These are phyloP conservation scores for Hycleus cichorii DNA, from an alignment of 1,140 invertebrate species.

Conservation along the genomic window DNA sequence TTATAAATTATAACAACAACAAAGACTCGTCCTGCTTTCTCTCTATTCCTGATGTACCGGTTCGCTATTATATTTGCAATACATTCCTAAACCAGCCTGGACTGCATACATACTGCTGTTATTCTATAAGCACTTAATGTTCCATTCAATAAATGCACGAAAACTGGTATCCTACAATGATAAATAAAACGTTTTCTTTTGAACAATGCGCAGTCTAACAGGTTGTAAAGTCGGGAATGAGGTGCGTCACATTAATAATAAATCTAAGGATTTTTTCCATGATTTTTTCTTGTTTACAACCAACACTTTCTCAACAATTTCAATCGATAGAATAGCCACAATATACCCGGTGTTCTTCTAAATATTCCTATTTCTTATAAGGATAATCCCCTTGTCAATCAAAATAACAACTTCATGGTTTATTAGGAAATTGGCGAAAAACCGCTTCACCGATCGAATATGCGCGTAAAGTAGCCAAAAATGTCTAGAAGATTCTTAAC, in stretches of 20 bases:
- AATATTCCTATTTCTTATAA: no score
- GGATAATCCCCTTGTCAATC: no score
- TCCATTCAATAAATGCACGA: conserved; percentile 31
- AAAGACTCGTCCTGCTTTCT: conserved; percentile 15
- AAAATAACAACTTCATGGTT: no score
- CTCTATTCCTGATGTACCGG: conserved; percentile 22
- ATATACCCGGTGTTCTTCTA: no score
- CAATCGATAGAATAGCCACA: no score
- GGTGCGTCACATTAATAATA: background rate
- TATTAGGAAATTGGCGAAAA: no score
- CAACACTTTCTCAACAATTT: no score
- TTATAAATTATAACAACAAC: conserved; percentile 18
- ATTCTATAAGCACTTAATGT: conserved; percentile 27
- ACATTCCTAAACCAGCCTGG: conserved; percentile 14
- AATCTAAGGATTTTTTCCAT: no score
- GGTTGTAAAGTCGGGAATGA: conserved; percentile 7
- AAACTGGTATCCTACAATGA: conserved; percentile 21
- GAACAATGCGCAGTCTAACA: conserved; percentile 12
- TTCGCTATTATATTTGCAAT: conserved; percentile 10
- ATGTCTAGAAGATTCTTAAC: no score
- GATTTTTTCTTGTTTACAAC: no score
- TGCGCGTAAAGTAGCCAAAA: no score
- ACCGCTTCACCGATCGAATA: no score
- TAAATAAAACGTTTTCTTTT: conserved; percentile 12
- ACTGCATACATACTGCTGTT: conserved; percentile 13